phyloP scores from a whole-genome alignment of 2,797 vertebrate genomes.

The Karalla daura region DNA sequence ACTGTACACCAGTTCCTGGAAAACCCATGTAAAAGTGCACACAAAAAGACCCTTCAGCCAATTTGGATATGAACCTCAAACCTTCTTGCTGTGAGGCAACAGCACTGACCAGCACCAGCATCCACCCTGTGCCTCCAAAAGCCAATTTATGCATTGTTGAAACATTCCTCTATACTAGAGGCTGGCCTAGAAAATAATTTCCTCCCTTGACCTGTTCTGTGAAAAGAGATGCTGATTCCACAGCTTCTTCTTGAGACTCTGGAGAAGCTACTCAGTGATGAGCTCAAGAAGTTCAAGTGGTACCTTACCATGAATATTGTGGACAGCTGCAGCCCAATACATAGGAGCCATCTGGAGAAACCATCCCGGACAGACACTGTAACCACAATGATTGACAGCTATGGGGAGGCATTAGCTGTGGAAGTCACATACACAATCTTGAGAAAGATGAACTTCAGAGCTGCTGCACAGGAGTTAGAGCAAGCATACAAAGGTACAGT shows the following conservation, averaged over 20 bases:
- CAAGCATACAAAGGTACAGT: not conserved
- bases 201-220: conserved; percentile 1
- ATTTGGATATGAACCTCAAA: no score
- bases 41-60: no score
- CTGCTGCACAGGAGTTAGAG: not conserved
- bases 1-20: no score
- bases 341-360: fast-evolving
- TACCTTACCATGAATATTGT: fast-evolving
- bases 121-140: not conserved
- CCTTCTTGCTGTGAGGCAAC: no score
- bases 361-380: fast-evolving
- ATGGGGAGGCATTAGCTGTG: not conserved
- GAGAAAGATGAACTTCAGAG: conserved; percentile 23
- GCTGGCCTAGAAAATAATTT: not conserved
- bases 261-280: fast-evolving
- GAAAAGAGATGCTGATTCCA: conserved; percentile 23
- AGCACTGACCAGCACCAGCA: not conserved
- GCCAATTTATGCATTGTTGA: not conserved
- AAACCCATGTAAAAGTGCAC: no score
- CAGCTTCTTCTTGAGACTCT: conserved; percentile 11
- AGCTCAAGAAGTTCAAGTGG: conserved; percentile 34
- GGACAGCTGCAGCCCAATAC: not conserved
- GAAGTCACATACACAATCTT: conserved; percentile 9
- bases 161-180: not conserved
- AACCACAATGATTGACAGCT: not conserved